phyloP scores from a whole-genome alignment of 1,140 invertebrate species.

The Galendromus occidentalis region DNA sequence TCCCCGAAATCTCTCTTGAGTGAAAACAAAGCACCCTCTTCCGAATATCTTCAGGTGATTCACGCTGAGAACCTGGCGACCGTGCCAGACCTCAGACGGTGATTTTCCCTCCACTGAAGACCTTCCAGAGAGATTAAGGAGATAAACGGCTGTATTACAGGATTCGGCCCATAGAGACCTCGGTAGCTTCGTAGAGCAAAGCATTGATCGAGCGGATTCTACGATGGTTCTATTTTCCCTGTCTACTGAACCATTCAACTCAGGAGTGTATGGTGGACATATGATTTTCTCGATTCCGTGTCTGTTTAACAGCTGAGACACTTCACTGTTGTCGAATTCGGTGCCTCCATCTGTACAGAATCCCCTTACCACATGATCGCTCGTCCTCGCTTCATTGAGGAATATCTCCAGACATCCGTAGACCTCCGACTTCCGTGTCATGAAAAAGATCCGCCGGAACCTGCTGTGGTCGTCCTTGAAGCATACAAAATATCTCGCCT shows the following conservation, averaged over 20 bases:
- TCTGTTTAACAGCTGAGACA: neutral
- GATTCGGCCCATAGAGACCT: conserved; percentile 13
- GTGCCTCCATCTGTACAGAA: neutral
- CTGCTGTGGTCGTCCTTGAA: conserved; percentile 12
- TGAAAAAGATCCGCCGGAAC: neutral
- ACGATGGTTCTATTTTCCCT: conserved; percentile 7
- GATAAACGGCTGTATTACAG: neutral
- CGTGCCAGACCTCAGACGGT: too few species aligned
- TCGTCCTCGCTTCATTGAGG: neutral
- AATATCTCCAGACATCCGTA: conserved; percentile 23
- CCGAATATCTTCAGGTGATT: too few species aligned
- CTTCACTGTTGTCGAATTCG: neutral
- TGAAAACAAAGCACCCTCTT: too few species aligned
- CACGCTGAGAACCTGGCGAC: too few species aligned
- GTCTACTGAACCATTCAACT: neutral
- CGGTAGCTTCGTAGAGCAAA: neutral
- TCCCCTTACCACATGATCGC: neutral
- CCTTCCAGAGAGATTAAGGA: too few species aligned
- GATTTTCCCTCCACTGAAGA: too few species aligned
- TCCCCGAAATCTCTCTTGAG: too few species aligned
- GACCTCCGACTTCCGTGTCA: conserved; percentile 18
- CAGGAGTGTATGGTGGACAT: conserved; percentile 10
- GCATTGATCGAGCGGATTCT: conserved; percentile 14
- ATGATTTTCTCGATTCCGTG: neutral
- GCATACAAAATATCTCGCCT: conserved; percentile 20